These are phyloP conservation scores for Monochamus alternatus DNA, from an alignment of 2,888 invertebrate genomes.

Conservation along the genomic window DNA sequence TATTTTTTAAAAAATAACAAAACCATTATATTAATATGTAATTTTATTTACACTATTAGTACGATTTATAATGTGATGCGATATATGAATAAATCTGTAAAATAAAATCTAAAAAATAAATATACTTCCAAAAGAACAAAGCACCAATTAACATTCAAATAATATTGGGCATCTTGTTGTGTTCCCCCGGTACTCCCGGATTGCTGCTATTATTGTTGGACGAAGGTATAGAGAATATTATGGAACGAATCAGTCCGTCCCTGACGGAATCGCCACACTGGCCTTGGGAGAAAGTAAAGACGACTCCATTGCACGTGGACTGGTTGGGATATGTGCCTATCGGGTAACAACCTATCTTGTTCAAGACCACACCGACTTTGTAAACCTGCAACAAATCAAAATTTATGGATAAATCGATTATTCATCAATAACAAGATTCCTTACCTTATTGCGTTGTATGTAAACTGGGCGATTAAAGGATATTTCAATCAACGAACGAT, in stretches of 20 bases:
- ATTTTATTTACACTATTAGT: conserved; percentile 39
- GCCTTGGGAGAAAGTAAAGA: conserved; percentile 84
- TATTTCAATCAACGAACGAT: conserved; percentile 83
- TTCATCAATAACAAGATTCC: conserved; percentile 10
- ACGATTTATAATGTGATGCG: conserved; percentile 33
- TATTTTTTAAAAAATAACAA: not conserved
- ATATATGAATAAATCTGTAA: conserved; percentile 43
- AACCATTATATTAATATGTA: not conserved
- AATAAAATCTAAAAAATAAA: conserved; percentile 45
- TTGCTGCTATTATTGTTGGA: conserved; percentile 54
- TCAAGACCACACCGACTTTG: conserved; percentile 87
- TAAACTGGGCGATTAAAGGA: conserved; percentile 86
- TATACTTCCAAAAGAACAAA: conserved; percentile 12
- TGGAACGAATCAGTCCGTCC: conserved; percentile 85
- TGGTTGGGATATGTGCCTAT: conserved; percentile 82
- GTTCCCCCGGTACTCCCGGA: conserved; percentile 58
- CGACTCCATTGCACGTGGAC: conserved; percentile 80
- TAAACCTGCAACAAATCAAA: conserved; percentile 75
- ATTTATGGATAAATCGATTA: not conserved
- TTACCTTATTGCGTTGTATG: conserved; percentile 82
- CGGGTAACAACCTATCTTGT: conserved; percentile 88
- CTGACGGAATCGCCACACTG: conserved; percentile 81
- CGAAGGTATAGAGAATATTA: conserved; percentile 79
- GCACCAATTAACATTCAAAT: conserved; percentile 48
- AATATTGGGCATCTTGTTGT: conserved; percentile 58